Conservation (phyloP, 2,888 invertebrate species). For the Ceriagrion tenellum region DNA sequence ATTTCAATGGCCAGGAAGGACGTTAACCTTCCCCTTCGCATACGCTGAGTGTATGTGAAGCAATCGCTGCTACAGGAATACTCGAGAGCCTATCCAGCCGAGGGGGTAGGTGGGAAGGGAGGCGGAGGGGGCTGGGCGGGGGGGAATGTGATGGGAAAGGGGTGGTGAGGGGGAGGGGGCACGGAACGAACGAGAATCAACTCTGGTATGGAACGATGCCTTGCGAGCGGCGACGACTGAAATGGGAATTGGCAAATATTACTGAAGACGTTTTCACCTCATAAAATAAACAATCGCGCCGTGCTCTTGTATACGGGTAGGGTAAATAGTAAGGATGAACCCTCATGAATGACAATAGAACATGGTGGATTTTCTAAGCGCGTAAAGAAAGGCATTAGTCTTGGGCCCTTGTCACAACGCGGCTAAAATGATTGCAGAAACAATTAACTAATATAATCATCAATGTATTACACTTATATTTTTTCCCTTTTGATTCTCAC, state of each 20-base stretch:
- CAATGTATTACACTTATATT: too few relatives aligned
- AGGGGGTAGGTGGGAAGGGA: background rate
- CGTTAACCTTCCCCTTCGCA: constrained; percentile 30
- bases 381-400: too few relatives aligned
- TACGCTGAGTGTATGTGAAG: constrained; percentile 6
- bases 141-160: background rate
- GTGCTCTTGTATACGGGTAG: background rate
- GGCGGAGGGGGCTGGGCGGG: background rate
- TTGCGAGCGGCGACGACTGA: background rate
- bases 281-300: background rate
- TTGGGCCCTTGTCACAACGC: too few relatives aligned
- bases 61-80: constrained; percentile 20
- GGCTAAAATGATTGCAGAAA: too few relatives aligned
- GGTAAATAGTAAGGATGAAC: background rate
- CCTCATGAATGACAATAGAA: too few relatives aligned
- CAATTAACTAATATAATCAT: too few relatives aligned
- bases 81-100: background rate
- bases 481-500: too few relatives aligned
- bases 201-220: background rate
- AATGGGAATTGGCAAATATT: background rate
- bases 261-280: background rate
- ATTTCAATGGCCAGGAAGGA: constrained; percentile 13
- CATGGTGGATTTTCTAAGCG: too few relatives aligned
- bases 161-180: too few relatives aligned
- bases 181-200: background rate